A percentile compares a stretch with the other conserved stretches of the same genome.
Conservation (phyloP, 2,113 vertebrate genomes). For the Chlamydotis undulata region DNA sequence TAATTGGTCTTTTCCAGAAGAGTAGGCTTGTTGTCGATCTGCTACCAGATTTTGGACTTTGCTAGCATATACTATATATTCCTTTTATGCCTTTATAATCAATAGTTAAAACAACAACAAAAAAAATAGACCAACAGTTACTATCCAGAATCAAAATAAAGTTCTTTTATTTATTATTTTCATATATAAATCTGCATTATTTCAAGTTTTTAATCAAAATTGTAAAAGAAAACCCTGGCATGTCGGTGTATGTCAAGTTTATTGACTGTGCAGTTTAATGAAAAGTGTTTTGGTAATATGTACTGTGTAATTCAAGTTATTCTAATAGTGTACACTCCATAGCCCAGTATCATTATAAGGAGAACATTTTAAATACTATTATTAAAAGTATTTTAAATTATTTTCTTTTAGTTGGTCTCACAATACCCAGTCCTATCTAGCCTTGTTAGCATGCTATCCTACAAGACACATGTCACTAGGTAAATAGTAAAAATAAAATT, state of each 20-base stretch:
- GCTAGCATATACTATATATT: background rate
- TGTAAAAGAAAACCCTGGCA: background rate
- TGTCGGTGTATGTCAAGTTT: background rate
- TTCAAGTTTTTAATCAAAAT: constrained; percentile 9
- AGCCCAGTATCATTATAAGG: background rate
- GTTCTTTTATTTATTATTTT: background rate
- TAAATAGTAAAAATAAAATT: background rate
- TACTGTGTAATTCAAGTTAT: background rate
- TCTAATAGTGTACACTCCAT: background rate
- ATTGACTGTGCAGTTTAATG: background rate
- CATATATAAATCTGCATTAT: background rate
- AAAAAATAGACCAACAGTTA: background rate
- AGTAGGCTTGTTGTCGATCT: background rate
- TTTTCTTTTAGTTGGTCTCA: constrained; percentile 46
- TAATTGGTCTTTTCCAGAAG: background rate
- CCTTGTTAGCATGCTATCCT: constrained; percentile 50
- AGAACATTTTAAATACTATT: background rate
- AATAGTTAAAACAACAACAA: background rate
- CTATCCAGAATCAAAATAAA: background rate
- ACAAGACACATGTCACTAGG: constrained; percentile 3
- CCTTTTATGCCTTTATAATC: background rate
- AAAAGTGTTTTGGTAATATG: background rate
- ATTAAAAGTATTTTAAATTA: constrained; percentile 50
- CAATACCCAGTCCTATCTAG: constrained; percentile 16
- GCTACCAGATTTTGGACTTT: constrained; percentile 47